A percentile compares a stretch with the other conserved stretches of the same genome.
Evolutionary conservation across 1,140 invertebrate species (phyloP).

Genomic region (Drosophila nasuta): DNA sequence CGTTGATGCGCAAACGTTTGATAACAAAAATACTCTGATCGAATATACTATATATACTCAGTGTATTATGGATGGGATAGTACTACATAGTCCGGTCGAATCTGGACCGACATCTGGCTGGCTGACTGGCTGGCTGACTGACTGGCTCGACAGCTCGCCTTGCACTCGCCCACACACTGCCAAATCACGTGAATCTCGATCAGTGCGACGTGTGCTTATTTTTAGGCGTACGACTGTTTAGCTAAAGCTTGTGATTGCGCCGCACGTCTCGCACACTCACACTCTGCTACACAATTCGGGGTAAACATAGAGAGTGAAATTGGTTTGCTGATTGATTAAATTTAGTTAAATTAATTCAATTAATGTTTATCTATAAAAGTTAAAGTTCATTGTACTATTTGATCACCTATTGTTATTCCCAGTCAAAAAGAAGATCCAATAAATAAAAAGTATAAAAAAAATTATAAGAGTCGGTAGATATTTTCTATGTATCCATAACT

Average conservation of each 20-base stretch:
- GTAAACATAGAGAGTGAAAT: neutral
- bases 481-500: no score
- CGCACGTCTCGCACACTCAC: neutral
- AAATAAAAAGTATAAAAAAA: no score
- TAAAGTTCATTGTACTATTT: no score
- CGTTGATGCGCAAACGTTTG: constrained; percentile 47
- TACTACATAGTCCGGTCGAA: neutral
- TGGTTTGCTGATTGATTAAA: no score
- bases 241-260: constrained; percentile 25
- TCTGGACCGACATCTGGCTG: neutral
- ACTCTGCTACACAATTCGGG: constrained; percentile 16
- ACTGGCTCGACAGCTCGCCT: neutral
- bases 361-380: no score
- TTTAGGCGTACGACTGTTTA: constrained; percentile 33
- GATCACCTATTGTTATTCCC: no score
- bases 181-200: constrained; percentile 35
- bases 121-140: no score
- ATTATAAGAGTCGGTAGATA: no score
- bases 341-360: no score
- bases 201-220: constrained; percentile 26
- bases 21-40: constrained; percentile 18
- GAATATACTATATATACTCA: no score
- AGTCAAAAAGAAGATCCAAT: no score
- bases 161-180: constrained; percentile 14
- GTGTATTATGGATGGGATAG: no score